Base-by-base conservation (phyloP, 2,888 invertebrate genomes). In the Drosophila prolongata region DNA sequence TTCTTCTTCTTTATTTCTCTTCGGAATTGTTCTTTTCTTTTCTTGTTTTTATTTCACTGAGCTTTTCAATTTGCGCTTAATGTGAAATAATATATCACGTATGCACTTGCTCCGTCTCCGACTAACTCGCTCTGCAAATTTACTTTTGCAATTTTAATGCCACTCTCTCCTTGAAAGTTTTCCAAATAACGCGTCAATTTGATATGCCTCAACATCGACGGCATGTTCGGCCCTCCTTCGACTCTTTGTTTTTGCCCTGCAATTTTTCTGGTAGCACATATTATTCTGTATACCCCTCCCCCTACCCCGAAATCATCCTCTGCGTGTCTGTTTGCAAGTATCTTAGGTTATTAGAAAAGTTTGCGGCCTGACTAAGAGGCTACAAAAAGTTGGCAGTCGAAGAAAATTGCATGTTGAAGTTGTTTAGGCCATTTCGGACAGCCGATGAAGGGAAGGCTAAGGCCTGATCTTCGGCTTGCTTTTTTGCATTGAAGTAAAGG, bases 281-380 rank as follows among this genome's bases (percentile, higher is more conserved):
- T 73, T 66, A 54, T 70, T 60, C 49, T 40, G 35, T 27, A 1
- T 35, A 5, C 37, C 19, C 14, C 24, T 6, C 3, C 30, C 38
- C 11, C 3, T 35, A 4, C 34, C 30, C 38, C 5, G 19, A 46
- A 16, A 13, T 10, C 13, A 14, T 40, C 38, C 24, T 47, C 49
- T 24, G 27, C 58, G 47, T 62, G 37, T 42, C 59, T 57, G 74
- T 67, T 77, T 67, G 77, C 74, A 65, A 75, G 70, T 77, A 70
- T 78, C 80, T 77, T 79, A 65, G 80, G 78, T 78, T 79, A 78
- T 78, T 78, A 79, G 77, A 78, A 78, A 78, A 78, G 75, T 78
- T 78, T 78, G 52, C 49, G 50, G 42, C 52, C 49, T 61, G 55
- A 40, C 72, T 49, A 44, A 58, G 40, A 24, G 24, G 50, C 49